These are phyloP conservation scores for Cepaea hortensis DNA, from an alignment of 2,888 invertebrate genomes.

Conservation along the genomic window DNA sequence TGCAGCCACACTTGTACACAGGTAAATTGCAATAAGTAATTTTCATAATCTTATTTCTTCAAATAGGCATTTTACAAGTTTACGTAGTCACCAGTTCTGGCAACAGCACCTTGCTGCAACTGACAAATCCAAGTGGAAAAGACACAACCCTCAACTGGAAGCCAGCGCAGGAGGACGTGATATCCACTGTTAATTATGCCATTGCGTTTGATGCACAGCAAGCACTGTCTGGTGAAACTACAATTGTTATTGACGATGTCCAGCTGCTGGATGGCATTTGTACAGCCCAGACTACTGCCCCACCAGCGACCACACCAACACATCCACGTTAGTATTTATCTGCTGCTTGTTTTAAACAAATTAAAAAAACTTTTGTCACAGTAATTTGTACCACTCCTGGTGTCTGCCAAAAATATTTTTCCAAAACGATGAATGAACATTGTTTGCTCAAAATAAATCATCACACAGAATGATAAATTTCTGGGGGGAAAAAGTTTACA, in stretches of 20 bases:
- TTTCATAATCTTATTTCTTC: too few relatives aligned
- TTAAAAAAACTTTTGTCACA: too few relatives aligned
- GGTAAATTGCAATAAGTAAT: too few relatives aligned
- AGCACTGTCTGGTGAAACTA: neutral
- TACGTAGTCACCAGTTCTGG: conserved; percentile 51
- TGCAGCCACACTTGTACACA: too few relatives aligned
- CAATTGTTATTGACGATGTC: conserved; percentile 51
- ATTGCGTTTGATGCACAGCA: conserved; percentile 66
- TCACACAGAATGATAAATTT: too few relatives aligned
- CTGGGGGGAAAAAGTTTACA: too few relatives aligned
- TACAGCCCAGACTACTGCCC: conserved; percentile 55
- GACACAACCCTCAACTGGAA: conserved; percentile 41
- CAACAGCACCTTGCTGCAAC: conserved; percentile 25
- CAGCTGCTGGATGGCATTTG: conserved; percentile 54
- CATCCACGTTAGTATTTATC: conserved; percentile 56
- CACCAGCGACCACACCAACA: conserved; percentile 54
- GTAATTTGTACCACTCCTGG: too few relatives aligned
- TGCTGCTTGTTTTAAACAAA: too few relatives aligned
- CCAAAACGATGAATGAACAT: too few relatives aligned
- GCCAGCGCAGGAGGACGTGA: conserved; percentile 52
- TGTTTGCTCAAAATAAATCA: too few relatives aligned
- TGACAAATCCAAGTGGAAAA: conserved; percentile 35
- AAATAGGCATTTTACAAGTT: conserved; percentile 64
- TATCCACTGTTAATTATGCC: conserved; percentile 53
- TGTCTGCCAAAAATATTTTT: too few relatives aligned